Evolutionary conservation across 2,113 vertebrate species (phyloP).

Genomic region (Zosterops borbonicus): DNA sequence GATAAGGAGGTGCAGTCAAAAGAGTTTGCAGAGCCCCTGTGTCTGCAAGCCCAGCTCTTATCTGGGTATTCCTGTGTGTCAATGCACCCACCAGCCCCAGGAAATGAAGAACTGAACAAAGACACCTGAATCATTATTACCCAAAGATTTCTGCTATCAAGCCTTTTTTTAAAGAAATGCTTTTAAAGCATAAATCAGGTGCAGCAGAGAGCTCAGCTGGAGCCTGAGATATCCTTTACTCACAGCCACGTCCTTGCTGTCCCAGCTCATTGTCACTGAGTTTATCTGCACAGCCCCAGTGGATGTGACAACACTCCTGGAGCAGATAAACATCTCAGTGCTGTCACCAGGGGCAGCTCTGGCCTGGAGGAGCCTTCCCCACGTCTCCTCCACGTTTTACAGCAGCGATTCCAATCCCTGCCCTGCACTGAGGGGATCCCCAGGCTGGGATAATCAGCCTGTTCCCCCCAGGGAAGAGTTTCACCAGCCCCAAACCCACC

Average conservation of each 20-base stretch:
- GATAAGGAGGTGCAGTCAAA: not conserved
- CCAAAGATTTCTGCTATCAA: not conserved
- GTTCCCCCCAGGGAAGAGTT: not conserved
- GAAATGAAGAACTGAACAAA: not conserved
- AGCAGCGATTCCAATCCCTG: not conserved
- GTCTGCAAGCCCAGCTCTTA: not conserved
- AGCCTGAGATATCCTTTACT: not conserved
- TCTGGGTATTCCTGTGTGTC: not conserved
- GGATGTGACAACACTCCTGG: not conserved
- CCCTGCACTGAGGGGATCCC: not conserved
- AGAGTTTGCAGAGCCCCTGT: not conserved
- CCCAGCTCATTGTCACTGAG: not conserved
- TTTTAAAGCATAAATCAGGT: slow-evolving; percentile 12
- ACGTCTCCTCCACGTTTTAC: not conserved
- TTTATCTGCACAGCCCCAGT: not conserved
- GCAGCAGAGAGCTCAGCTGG: not conserved
- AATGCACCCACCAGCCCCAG: not conserved
- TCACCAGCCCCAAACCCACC: not conserved
- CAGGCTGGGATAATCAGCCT: not conserved
- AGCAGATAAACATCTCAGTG: not conserved
- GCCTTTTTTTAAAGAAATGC: not conserved
- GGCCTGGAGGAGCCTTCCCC: not conserved
- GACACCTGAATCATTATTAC: not conserved
- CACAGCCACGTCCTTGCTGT: not conserved
- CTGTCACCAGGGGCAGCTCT: not conserved